Base-by-base conservation (phyloP, 2,113 vertebrate species). In the Sardina pilchardus region DNA sequence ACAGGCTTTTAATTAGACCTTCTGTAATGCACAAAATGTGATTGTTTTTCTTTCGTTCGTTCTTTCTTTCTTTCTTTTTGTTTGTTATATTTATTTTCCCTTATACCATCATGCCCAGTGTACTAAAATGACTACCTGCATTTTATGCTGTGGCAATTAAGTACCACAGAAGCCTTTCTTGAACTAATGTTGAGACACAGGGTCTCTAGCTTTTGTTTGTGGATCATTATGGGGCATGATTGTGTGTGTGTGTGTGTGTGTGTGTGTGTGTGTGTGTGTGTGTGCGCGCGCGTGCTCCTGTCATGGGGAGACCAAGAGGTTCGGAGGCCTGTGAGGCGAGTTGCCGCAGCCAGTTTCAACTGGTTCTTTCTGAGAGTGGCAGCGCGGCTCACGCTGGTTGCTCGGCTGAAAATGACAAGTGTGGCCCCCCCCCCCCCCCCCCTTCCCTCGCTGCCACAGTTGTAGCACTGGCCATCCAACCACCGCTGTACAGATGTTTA, bases 1-100 rank as follows among this genome's bases (percentile, higher is more conserved):
- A 93, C 93, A 91, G 87, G 91, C 93, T 84, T 94, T 94, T 95
- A 95, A 95, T 95, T 94, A 90, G 91, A 91, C 91, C 91, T 90
- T 81, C 87, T 93, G 91, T 91, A 92, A 92, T 93, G 90, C 90
- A 90, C 83, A 71, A 24, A 48, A 78, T 86, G 42, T 81, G 59
- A 45, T 16, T 45, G 43, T 84, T 26, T 47, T 17, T 85, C 16
- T 39, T 14, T 36, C 12, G 56, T 21, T 42, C 36, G 59, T 21
- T 81, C 7, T 83, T 16, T 83, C 16, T 78, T 71, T 80, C n/a
- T 81, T 5, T 43, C 47, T 84, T 24, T 84, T 1, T 84, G 16
- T 86, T 17, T 78, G 3, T 59, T 17, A 17, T 36, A 36, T 12
- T 71, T 12, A 34, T 2, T 71, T 26, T 30, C 26, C 1, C 9